Base-by-base conservation (phyloP, 1,140 invertebrate genomes). In the Lucilia cuprina region DNA sequence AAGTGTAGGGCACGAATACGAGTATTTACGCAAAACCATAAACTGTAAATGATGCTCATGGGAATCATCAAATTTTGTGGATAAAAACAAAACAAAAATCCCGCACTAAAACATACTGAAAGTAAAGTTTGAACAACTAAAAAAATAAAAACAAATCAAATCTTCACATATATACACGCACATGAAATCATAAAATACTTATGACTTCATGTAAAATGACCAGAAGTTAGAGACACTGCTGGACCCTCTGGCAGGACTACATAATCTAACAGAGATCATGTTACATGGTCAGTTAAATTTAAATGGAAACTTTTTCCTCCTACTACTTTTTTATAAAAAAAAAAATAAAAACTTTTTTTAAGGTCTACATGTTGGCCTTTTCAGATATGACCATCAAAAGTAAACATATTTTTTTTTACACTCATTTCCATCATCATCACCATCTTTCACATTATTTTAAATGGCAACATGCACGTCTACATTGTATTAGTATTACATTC, bases 1-100 rank as follows among this genome's bases (percentile, higher is more conserved):
- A 30, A 30, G 55, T 3, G 41, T 41, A 41, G 25, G 1, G 65
- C 65, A 21, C 21, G 65, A 19, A n/a, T 70, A 25, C 50, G 14
- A 17, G 47, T 49, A 80, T 80, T 80, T 80, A 80, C 77, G 77
- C 77, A 80, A 80, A 80, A 49, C 77, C 77, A 80, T 80, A 80
- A 80, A 80, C 77, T 80, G 77, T 49, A 80, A 80, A 80, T 80
- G 77, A 80, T 49, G 77, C 77, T 80, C 77, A 35, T 25, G 77
- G 21, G 77, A 80, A 80, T 80, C 47, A 80, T 80, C 77, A 80
- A 80, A 80, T 80, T 80, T 49, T n/a, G n/a, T 19, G 41, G 65
- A 7, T n/a, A 70, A 19, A 70, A 78, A 41, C 75, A 17, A 10
- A n/a, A n/a, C 34, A 78, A 10, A 78, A 30, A 30, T 30, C 3